These are phyloP conservation scores for Pelobates fuscus DNA, from an alignment of 2,113 vertebrate species.

Conservation along the genomic window DNA sequence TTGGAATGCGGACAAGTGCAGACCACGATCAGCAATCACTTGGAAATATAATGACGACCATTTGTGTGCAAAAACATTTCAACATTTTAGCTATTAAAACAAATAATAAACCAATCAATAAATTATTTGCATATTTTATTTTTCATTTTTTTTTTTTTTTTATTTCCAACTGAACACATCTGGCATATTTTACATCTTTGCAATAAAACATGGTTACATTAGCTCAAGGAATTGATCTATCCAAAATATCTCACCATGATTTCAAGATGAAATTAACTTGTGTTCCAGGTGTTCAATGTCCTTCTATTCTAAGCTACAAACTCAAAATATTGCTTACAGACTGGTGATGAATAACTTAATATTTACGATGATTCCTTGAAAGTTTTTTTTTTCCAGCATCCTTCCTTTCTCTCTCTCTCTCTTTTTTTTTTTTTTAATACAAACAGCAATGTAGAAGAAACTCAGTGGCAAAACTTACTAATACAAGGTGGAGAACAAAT, in stretches of 20 bases:
- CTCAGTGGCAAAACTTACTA: conserved; percentile 87
- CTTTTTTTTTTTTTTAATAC: conserved; percentile 78
- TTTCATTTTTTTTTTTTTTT: conserved; percentile 77
- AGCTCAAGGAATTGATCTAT: conserved; percentile 98
- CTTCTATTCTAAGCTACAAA: conserved; percentile 86
- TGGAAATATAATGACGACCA: no score
- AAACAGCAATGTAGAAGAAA: conserved; percentile 96
- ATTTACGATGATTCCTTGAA: conserved; percentile 80
- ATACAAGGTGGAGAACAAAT: conserved; percentile 87
- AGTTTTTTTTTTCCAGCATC: conserved; percentile 62
- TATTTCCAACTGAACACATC: conserved; percentile 92
- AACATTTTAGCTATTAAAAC: conserved; percentile 3
- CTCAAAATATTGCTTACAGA: conserved; percentile 98
- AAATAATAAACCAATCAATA: conserved; percentile 65
- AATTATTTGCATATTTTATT: conserved; percentile 98
- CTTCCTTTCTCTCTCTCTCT: conserved; percentile 60
- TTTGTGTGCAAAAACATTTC: no score
- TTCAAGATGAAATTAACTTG: conserved; percentile 80
- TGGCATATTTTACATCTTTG: conserved; percentile 99
- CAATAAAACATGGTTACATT: conserved; percentile 99
- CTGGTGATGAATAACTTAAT: conserved; percentile 92
- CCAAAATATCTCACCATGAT: conserved; percentile 95
- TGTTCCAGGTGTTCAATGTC: conserved; percentile 84
- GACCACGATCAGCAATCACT: no score
- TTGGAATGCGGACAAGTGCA: no score